Percentiles rank a stretch among this genome's conserved stretches.
Evolutionary conservation across 2,113 vertebrate genomes (phyloP).

Genomic region (Fregata magnificens): DNA sequence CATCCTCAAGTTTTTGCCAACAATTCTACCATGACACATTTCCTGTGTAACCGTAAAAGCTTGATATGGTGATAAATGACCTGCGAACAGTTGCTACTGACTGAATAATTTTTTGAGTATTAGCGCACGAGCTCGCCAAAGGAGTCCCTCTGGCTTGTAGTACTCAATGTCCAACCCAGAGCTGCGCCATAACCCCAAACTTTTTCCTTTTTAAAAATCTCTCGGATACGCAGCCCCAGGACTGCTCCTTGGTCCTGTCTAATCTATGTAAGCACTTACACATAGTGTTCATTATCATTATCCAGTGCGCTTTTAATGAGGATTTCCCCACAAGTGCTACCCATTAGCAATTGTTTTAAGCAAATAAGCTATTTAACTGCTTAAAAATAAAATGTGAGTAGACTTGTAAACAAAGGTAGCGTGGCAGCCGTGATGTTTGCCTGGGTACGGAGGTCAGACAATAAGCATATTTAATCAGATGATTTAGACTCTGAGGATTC

Average conservation of each 20-base stretch:
- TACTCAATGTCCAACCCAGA: not conserved
- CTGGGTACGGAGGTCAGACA: not conserved
- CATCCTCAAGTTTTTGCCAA: not conserved
- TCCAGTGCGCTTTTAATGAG: not conserved
- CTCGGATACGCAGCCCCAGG: not conserved
- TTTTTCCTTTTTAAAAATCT: not conserved
- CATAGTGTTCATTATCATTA: not conserved
- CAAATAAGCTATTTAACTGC: not conserved
- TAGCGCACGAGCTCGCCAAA: fast-evolving
- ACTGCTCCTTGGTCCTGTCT: not conserved
- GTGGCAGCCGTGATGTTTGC: not conserved
- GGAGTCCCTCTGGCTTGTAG: not conserved
- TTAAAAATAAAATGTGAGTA: not conserved
- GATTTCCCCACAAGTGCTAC: not conserved
- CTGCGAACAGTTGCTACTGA: not conserved
- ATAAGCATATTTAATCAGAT: not conserved
- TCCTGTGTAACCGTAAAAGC: not conserved
- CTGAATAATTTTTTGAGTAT: not conserved
- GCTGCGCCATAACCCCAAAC: not conserved
- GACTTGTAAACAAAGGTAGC: not conserved
- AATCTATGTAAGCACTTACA: not conserved
- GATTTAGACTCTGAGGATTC: not conserved
- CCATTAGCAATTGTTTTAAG: not conserved
- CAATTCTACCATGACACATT: too few species aligned
- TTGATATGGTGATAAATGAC: not conserved